phyloP scores from a whole-genome alignment of 1,140 invertebrate genomes.

The Chionoecetes opilio region DNA sequence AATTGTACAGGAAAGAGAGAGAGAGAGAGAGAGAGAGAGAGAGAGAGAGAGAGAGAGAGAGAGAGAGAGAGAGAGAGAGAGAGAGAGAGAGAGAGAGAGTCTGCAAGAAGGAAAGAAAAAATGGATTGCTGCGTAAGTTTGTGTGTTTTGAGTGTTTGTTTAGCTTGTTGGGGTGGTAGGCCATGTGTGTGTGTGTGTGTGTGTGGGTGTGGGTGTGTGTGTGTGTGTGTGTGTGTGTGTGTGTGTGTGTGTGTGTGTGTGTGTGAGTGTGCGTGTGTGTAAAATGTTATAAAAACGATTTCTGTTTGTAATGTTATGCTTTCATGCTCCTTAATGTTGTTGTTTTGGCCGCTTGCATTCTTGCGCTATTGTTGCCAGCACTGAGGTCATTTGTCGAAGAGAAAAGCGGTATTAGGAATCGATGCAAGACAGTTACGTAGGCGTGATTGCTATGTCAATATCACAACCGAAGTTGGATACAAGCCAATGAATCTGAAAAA shows the following conservation, averaged over 20 bases:
- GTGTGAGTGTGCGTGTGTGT: slow-evolving; percentile 25
- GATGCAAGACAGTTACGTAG: background rate
- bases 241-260: slow-evolving; percentile 18
- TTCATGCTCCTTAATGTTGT: background rate
- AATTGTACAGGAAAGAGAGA: background rate
- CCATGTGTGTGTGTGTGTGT: background rate
- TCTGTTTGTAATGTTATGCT: background rate
- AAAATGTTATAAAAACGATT: background rate
- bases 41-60: slow-evolving; percentile 22
- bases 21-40: slow-evolving; percentile 10
- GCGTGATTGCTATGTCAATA: background rate
- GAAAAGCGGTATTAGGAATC: background rate
- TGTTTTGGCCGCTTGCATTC: background rate
- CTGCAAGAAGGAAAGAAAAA: background rate
- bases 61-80: background rate
- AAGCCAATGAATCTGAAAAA: background rate
- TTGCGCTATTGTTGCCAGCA: background rate
- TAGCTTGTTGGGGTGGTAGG: too few species aligned
- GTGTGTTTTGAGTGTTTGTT: too few species aligned
- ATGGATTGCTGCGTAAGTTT: too few species aligned
- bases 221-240: background rate
- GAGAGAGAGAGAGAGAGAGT: background rate
- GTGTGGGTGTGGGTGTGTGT: background rate
- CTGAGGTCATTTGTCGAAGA: background rate
- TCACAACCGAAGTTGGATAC: background rate